Evolutionary conservation across 2,113 vertebrate species (phyloP), one percentile per base, ranked within the genome.

Genomic region (Pteropus alecto): DNA sequence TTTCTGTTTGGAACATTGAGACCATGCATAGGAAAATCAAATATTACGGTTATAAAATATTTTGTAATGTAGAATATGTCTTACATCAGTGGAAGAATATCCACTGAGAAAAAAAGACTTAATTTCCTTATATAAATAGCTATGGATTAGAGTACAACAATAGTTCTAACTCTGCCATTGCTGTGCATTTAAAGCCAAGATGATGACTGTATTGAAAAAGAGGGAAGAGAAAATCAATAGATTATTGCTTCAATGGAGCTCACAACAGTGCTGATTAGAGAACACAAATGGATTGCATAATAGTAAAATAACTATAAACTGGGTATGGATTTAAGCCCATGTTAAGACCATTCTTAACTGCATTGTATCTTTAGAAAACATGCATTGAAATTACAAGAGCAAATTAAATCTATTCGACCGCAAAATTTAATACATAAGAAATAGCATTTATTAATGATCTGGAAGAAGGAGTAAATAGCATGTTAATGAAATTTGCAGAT

Each of bases 391-490:
- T 97, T 97, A 97, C 61, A 98, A 96, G 84, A 98, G 96, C 74
- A 97, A 98, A 98, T 98, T 98, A 98, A 98, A 83, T 97, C 95
- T 98, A 95, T 87, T 98, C 89, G 76, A 98, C 96, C 43, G 60
- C 95, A 98, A 98, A 97, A 98, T 98, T 97, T 98, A 98, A 98
- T 98, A 97, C 98, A 90, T 97, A 97, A 97, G 96, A 95, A 97
- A 95, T 93, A 97, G 70, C 97, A 97, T 95, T 96, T 97, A 97
- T 97, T 98, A 98, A 97, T 98, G 97, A 97, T 97, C 94, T 97
- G 97, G 94, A 98, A 97, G 97, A 98, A 26, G 65, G 93, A 97
- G 89, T 97, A 98, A 98, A 97, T 96, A 92, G 87, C 96, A 96
- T 88, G 94, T 95, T 98, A 97, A 97, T 98, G 94, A 97, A 97